Evolutionary conservation across 2,797 vertebrate species (phyloP), one percentile per base, ranked within the genome.

Genomic region (Tenualosa ilisha): DNA sequence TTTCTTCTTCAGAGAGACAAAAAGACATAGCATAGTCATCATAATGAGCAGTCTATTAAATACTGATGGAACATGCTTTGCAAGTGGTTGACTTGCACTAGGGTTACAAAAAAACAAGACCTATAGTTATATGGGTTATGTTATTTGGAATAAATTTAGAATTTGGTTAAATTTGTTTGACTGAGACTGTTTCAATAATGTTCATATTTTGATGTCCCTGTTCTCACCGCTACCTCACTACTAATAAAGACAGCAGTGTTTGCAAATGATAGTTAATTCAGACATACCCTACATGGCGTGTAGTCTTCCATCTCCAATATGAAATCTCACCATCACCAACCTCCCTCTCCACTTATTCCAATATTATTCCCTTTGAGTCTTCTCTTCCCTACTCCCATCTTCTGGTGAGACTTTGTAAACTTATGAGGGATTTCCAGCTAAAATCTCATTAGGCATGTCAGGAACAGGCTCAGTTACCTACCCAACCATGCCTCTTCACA

Each of bases 391-490:
- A 13, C 13, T 72, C 13, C 65, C 8, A 4, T 37, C 15, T 7
- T 72, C 26, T 65, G 68, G 13, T 2, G 31, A 40, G 26, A 13
- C 68, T 75, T 37, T 37, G 37, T 75, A 40, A 13, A 43, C 31
- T 12, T 40, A 1, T 7, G 37, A 75, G 31, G 37, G 12, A 75
- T 75, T 17, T 75, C 15, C 31, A 75, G 31, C 31, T 17, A 1
- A 75, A 75, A 40, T 31, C 31, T 75, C 68, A 75, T 15, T 15
- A 75, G 68, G 37, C 37, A 75, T 17, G 68, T 75, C 68, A 75
- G 31, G 37, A 75, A 40, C 68, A 40, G 31, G 15, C 4, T 26
- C 15, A 12, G 63, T 68, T 68, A 75, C 68, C 68, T 75, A 31
- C 17, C 31, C 5, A 75, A 75, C 68, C 31, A 31, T 75, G 3